Evolutionary conservation across 1,140 invertebrate species (phyloP).

Genomic region (Drosophila ercepeae): DNA sequence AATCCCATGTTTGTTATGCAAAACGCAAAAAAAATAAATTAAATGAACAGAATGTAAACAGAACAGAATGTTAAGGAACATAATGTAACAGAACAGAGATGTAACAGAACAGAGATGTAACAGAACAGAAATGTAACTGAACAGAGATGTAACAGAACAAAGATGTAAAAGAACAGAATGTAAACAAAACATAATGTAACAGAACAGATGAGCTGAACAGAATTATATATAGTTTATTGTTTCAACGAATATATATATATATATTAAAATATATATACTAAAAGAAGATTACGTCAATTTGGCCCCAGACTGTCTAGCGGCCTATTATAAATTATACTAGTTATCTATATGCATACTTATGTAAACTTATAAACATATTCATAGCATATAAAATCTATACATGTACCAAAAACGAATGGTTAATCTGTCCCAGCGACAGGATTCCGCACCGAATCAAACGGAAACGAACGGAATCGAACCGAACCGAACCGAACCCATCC

Average conservation of each 20-base stretch:
- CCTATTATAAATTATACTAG: constrained; percentile 53
- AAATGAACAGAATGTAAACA: background rate
- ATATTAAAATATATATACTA: background rate
- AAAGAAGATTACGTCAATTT: constrained; percentile 25
- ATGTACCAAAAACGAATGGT: constrained; percentile 33
- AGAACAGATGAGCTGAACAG: background rate
- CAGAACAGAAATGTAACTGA: background rate
- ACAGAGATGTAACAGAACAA: background rate
- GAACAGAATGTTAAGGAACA: too few species aligned
- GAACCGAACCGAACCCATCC: constrained; percentile 6
- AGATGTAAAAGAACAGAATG: too few species aligned
- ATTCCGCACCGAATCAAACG: too few species aligned
- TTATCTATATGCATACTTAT: constrained; percentile 24
- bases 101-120: background rate
- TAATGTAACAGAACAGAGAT: too few species aligned
- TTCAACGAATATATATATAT: constrained; percentile 47
- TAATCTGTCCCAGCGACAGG: background rate
- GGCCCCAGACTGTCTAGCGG: constrained; percentile 11
- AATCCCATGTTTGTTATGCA: constrained; percentile 30
- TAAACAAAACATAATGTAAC: too few species aligned
- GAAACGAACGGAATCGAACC: too few species aligned
- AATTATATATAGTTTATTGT: constrained; percentile 34
- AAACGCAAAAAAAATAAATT: background rate
- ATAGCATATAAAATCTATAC: constrained; percentile 10
- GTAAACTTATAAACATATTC: constrained; percentile 20